Evolutionary conservation across 2,888 invertebrate genomes (phyloP).

Genomic region (Cistogaster globosa): DNA sequence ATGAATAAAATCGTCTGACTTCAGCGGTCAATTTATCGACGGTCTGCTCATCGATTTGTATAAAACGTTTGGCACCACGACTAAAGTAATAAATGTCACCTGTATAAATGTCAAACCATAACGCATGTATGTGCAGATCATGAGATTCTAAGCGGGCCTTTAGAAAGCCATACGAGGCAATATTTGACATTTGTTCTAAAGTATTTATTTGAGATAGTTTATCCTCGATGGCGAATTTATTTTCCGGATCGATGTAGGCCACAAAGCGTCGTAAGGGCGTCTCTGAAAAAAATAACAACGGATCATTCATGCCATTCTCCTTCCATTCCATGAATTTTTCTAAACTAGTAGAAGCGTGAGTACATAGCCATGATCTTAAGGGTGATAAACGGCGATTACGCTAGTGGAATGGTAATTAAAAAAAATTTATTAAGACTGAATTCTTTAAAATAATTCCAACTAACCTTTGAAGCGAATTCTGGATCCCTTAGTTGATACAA

Average conservation of each 20-base stretch:
- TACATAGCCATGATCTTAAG: constrained; percentile 94
- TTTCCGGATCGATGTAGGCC: constrained; percentile 96
- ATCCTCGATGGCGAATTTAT: constrained; percentile 93
- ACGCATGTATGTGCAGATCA: constrained; percentile 94
- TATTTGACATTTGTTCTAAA: constrained; percentile 95
- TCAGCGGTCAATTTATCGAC: constrained; percentile 90
- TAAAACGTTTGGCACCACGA: constrained; percentile 91
- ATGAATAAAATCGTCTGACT: constrained; percentile 91
- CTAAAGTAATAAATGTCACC: constrained; percentile 98
- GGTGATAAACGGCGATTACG: constrained; percentile 93
- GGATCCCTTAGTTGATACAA: constrained; percentile 91
- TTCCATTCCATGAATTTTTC: constrained; percentile 91
- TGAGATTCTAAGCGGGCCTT: constrained; percentile 91
- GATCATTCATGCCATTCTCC: constrained; percentile 85
- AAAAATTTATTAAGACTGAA: not conserved
- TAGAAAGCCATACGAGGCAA: constrained; percentile 95
- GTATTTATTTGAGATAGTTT: constrained; percentile 98
- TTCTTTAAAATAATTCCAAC: constrained; percentile 50
- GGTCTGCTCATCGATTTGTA: constrained; percentile 92
- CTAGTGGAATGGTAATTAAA: constrained; percentile 76
- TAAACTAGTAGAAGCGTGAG: constrained; percentile 92
- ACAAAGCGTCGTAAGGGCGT: constrained; percentile 94
- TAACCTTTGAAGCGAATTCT: constrained; percentile 88
- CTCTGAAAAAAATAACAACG: constrained; percentile 93
- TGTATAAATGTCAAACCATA: constrained; percentile 99